Percentiles rank a stretch among this genome's conserved stretches.
phyloP scores from a whole-genome alignment of 2,113 vertebrate species.

The Myotis davidii region DNA sequence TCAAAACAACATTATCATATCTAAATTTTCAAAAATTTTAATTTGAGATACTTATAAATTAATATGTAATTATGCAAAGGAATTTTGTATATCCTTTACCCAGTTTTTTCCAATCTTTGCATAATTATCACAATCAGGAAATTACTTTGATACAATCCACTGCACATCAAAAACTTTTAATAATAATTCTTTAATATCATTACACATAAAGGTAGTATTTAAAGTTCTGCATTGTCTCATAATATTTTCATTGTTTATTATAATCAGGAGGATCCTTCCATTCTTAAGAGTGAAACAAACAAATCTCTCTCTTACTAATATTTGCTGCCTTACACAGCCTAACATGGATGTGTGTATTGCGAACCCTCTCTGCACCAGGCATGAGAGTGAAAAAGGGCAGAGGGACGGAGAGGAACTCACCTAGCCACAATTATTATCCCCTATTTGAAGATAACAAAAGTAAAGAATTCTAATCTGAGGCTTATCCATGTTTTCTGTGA shows the following conservation, averaged over 20 bases:
- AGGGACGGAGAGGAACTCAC: neutral
- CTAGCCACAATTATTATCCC: neutral
- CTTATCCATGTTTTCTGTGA: neutral
- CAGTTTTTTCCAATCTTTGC: neutral
- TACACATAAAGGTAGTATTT: neutral
- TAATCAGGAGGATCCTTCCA: neutral
- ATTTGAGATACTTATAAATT: neutral
- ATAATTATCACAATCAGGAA: neutral
- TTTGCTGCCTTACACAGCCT: neutral
- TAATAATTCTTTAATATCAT: neutral
- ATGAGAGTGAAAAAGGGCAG: neutral
- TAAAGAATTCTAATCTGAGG: neutral
- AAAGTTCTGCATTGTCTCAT: neutral
- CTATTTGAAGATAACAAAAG: neutral
- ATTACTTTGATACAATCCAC: neutral
- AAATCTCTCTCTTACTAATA: neutral
- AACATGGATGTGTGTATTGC: neutral
- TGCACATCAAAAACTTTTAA: neutral
- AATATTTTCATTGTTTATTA: constrained; percentile 7
- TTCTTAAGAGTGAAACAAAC: neutral
- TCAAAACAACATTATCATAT: neutral
- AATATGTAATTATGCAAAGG: neutral
- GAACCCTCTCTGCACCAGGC: neutral
- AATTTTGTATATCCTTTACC: neutral
- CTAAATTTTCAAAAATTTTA: neutral